Conservation (phyloP, 2,113 vertebrate species). For the Amblyornis subalaris region DNA sequence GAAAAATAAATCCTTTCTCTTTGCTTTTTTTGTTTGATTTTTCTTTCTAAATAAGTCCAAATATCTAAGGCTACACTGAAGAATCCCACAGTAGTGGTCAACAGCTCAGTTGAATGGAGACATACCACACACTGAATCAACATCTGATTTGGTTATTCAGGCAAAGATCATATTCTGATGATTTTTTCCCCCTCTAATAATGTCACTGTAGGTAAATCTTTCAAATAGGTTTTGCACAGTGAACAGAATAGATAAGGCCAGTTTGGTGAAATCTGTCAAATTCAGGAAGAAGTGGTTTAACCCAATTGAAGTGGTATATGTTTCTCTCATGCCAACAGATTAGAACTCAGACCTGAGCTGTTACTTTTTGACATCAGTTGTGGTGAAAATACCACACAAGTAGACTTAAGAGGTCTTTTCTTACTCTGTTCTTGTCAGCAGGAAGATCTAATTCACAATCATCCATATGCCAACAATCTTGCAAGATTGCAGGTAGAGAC, state of each 20-base stretch:
- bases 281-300: not conserved
- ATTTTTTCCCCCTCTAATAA: not conserved
- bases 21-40: not conserved
- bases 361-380: not conserved
- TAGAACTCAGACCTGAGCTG: not conserved
- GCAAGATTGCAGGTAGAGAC: not conserved
- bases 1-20: not conserved
- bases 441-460: not conserved
- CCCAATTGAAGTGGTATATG: not conserved
- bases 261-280: not conserved
- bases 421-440: not conserved
- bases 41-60: not conserved
- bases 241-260: not conserved
- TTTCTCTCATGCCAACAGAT: not conserved
- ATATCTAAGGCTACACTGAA: not conserved
- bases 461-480: not conserved
- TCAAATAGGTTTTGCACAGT: not conserved
- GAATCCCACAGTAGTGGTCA: not conserved
- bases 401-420: not conserved
- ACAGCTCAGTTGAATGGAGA: not conserved
- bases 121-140: not conserved
- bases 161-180: not conserved
- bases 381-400: not conserved
- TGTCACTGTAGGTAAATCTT: not conserved
- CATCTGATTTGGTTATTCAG: not conserved